Conservation (phyloP, 2,797 vertebrate species). For the Eospalax fontanierii region DNA sequence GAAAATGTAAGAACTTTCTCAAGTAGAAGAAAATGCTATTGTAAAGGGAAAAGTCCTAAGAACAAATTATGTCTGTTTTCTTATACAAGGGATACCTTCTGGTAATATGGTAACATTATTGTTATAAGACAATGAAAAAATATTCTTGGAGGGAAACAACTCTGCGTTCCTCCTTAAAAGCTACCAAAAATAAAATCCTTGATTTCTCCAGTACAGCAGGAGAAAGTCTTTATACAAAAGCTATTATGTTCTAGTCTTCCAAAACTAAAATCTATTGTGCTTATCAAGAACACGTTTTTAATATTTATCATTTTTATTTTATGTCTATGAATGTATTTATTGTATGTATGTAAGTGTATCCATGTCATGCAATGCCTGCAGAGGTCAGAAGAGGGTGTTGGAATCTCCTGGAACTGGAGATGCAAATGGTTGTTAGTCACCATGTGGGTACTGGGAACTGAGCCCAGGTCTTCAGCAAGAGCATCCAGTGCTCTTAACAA, state of each 20-base stretch:
- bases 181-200: slow-evolving; percentile 66
- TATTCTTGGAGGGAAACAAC: slow-evolving; percentile 80
- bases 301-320: too few species aligned
- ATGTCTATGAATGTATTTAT: too few species aligned
- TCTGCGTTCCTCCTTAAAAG: slow-evolving; percentile 66
- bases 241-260: slow-evolving; percentile 77
- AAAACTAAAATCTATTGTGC: slow-evolving; percentile 73
- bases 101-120: slow-evolving; percentile 86
- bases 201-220: slow-evolving; percentile 84
- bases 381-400: too few species aligned
- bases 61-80: slow-evolving; percentile 76
- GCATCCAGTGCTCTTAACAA: too few species aligned
- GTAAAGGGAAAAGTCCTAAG: slow-evolving; percentile 70
- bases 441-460: too few species aligned
- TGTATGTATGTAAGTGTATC: too few species aligned
- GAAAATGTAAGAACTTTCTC: slow-evolving; percentile 83
- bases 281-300: slow-evolving; percentile 67
- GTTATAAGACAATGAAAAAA: slow-evolving; percentile 84
- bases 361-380: too few species aligned
- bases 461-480: too few species aligned
- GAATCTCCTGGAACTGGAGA: too few species aligned
- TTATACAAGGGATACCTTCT: slow-evolving; percentile 79
- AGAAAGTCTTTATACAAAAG: slow-evolving; percentile 85
- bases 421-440: too few species aligned
- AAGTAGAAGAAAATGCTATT: slow-evolving; percentile 80